Evolutionary conservation across 2,888 invertebrate species (phyloP).

Genomic region (Caenorhabditis sinica): DNA sequence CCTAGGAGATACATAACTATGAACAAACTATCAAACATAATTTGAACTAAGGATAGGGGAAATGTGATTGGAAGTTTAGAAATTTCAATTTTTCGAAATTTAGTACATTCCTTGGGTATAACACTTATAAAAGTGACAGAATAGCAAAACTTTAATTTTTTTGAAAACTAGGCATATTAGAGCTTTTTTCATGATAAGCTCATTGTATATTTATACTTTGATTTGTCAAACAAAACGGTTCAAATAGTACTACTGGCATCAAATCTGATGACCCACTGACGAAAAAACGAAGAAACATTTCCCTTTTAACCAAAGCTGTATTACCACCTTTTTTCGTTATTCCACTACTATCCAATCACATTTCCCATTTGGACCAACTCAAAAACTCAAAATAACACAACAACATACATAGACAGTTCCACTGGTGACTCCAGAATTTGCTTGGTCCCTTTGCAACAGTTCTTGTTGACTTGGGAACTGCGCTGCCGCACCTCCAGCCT

Average conservation of each 20-base stretch:
- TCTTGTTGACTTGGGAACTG: constrained; percentile 65
- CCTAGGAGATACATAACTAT: constrained; percentile 61
- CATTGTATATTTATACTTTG: too few species aligned
- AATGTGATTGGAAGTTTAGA: too few species aligned
- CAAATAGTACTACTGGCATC: too few species aligned
- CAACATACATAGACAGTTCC: constrained; percentile 50
- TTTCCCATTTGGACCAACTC: not conserved
- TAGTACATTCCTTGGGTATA: too few species aligned
- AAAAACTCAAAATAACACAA: constrained; percentile 14
- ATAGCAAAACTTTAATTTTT: too few species aligned
- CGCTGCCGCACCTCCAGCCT: constrained; percentile 4
- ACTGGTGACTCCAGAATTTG: constrained; percentile 24
- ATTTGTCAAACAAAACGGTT: too few species aligned
- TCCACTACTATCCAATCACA: not conserved
- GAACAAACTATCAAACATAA: constrained; percentile 5
- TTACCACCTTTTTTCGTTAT: too few species aligned
- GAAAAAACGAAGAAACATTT: not conserved
- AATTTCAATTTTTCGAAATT: too few species aligned
- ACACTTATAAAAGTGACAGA: too few species aligned
- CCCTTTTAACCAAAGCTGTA: not conserved
- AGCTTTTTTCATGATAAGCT: too few species aligned
- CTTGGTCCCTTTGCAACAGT: constrained; percentile 49
- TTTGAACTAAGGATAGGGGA: not conserved
- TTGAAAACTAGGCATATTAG: too few species aligned
- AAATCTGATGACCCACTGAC: too few species aligned